phyloP scores from a whole-genome alignment of 2,888 invertebrate species.

The Eilema caniola region DNA sequence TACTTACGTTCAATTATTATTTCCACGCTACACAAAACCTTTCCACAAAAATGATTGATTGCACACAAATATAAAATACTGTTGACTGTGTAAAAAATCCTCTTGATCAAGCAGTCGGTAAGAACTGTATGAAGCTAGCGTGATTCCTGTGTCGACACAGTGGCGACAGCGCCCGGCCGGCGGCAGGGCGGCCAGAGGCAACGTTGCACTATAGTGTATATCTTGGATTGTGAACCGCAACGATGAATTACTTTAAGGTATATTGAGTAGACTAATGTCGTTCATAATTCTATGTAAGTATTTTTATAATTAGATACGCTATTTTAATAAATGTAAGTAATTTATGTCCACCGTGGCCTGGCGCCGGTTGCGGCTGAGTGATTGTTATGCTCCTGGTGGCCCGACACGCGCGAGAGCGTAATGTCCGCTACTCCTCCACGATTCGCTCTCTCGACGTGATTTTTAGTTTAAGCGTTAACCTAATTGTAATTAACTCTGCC shows the following conservation, averaged over 20 bases:
- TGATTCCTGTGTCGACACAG: too few species aligned
- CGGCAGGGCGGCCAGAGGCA: neutral
- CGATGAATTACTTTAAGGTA: constrained; percentile 18
- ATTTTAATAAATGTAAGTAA: constrained; percentile 29
- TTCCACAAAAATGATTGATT: too few species aligned
- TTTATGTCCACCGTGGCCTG: neutral
- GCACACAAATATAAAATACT: too few species aligned
- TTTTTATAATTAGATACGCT: constrained; percentile 46
- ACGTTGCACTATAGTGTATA: constrained; percentile 46
- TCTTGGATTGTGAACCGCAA: constrained; percentile 35
- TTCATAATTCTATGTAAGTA: constrained; percentile 39
- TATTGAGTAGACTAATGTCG: constrained; percentile 33
- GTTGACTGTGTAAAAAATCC: too few species aligned
- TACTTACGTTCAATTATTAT: too few species aligned
- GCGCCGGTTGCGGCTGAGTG: neutral
- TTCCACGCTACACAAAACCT: too few species aligned
- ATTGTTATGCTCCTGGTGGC: neutral
- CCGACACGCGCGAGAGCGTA: neutral
- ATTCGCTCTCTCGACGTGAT: constrained; percentile 16
- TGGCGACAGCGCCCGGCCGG: too few species aligned
- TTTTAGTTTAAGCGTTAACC: neutral
- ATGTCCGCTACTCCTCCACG: neutral
- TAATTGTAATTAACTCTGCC: neutral
- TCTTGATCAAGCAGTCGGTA: neutral
- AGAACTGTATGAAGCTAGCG: neutral